phyloP scores from a whole-genome alignment of 2,113 vertebrate genomes.

The Cavia aperea region DNA sequence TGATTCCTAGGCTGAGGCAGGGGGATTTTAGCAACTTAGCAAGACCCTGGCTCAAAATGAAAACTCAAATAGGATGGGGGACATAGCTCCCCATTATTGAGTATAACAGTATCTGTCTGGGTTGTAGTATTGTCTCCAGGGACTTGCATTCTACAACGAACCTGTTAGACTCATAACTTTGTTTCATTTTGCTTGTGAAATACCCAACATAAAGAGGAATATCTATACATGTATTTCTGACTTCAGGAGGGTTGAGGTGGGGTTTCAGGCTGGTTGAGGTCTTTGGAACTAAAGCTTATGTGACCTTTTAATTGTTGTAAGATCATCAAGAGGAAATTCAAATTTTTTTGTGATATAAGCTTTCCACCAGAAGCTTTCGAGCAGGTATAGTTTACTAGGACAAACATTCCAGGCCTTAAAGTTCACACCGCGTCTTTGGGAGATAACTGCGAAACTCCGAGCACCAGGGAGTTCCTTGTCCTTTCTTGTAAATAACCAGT shows the following conservation, averaged over 20 bases:
- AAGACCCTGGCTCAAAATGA: background rate
- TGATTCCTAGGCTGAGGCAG: background rate
- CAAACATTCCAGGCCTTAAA: slow-evolving; percentile 23
- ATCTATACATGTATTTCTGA: background rate
- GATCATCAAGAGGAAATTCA: background rate
- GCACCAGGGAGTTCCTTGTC: background rate
- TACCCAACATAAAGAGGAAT: background rate
- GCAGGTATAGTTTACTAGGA: background rate
- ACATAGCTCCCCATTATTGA: background rate
- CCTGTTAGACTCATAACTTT: background rate
- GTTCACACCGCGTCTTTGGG: background rate
- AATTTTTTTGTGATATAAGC: slow-evolving; percentile 9
- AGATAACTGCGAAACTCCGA: background rate
- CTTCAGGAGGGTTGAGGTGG: background rate
- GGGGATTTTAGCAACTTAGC: background rate
- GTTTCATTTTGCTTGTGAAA: background rate
- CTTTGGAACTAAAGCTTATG: background rate
- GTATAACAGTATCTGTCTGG: background rate
- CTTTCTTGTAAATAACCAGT: slow-evolving; percentile 47
- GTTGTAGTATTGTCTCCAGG: background rate
- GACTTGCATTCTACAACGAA: background rate
- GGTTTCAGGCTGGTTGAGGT: background rate
- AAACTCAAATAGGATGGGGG: background rate
- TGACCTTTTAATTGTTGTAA: slow-evolving; percentile 11
- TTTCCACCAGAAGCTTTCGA: slow-evolving; percentile 23